A percentile compares a stretch with the other conserved stretches of the same genome.
phyloP scores from a whole-genome alignment of 2,797 vertebrate species.

The Coilia nasus region DNA sequence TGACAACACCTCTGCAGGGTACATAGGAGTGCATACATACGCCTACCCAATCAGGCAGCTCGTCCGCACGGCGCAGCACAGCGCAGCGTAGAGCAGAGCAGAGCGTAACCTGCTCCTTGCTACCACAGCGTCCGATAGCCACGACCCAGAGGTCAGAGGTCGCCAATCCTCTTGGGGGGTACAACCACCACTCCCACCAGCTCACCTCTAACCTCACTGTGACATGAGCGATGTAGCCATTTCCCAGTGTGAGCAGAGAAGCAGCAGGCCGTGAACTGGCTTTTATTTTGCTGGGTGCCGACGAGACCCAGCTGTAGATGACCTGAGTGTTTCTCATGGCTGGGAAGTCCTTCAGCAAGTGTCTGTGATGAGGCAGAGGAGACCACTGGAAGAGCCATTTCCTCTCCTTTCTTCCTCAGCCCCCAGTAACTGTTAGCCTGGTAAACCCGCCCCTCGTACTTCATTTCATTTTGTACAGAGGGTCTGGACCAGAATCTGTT shows the following conservation, averaged over 20 bases:
- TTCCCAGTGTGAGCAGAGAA: background rate
- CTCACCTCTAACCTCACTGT: background rate
- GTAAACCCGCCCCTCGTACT: too few relatives aligned
- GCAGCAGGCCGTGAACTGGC: too few relatives aligned
- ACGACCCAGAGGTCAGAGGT: slow-evolving; percentile 59
- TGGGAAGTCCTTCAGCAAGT: too few relatives aligned
- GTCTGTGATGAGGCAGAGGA: too few relatives aligned
- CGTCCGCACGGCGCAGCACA: background rate
- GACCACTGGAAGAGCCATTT: too few relatives aligned
- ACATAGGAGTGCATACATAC: slow-evolving; percentile 60
- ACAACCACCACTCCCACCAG: background rate
- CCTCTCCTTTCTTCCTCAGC: too few relatives aligned
- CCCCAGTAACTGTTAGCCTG: too few relatives aligned
- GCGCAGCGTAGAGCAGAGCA: background rate
- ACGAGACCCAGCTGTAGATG: too few relatives aligned
- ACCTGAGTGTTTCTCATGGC: too few relatives aligned
- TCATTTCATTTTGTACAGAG: too few relatives aligned
- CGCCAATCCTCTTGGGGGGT: slow-evolving; percentile 56
- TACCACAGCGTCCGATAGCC: slow-evolving; percentile 54
- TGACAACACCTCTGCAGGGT: slow-evolving; percentile 60
- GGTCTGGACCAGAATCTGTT: too few relatives aligned
- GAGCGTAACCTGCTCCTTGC: background rate
- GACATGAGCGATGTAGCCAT: background rate
- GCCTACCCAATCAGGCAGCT: slow-evolving; percentile 60
- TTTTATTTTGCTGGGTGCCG: too few relatives aligned